Conservation (phyloP, 2,113 vertebrate species). For the Indri indri region DNA sequence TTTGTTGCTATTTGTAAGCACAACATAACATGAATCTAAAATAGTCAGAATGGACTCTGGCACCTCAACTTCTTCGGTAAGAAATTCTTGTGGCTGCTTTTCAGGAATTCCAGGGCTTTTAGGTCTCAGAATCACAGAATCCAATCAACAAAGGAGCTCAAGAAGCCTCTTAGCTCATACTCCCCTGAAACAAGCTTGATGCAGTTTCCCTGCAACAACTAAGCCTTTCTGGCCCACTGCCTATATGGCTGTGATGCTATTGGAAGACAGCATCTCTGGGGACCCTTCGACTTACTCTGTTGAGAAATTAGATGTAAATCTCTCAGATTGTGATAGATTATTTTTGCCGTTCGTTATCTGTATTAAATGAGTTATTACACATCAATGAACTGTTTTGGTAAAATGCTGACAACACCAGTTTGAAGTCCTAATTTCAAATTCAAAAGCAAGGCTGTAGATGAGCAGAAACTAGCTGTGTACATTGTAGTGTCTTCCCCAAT, state of each 20-base stretch:
- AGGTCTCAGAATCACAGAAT: not conserved
- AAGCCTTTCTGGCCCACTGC: not conserved
- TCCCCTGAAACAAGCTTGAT: not conserved
- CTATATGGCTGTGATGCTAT: not conserved
- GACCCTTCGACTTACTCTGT: not conserved
- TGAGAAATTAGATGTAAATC: not conserved
- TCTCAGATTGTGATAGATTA: not conserved
- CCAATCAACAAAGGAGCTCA: not conserved
- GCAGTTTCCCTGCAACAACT: not conserved
- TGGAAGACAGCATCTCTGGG: not conserved
- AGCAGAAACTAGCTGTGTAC: not conserved
- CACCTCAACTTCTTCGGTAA: not conserved
- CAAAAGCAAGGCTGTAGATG: not conserved
- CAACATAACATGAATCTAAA: not conserved
- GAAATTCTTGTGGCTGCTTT: not conserved
- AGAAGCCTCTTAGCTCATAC: not conserved
- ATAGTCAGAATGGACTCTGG: not conserved
- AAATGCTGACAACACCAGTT: not conserved
- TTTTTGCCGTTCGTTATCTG: not conserved
- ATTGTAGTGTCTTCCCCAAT: not conserved
- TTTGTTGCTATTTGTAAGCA: not conserved
- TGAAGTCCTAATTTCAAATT: not conserved
- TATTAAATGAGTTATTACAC: not conserved
- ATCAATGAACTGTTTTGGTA: not conserved
- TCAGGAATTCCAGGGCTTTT: not conserved